Conservation (phyloP, 64 coral and sea anemone genomes). For the Porites australiensis region DNA sequence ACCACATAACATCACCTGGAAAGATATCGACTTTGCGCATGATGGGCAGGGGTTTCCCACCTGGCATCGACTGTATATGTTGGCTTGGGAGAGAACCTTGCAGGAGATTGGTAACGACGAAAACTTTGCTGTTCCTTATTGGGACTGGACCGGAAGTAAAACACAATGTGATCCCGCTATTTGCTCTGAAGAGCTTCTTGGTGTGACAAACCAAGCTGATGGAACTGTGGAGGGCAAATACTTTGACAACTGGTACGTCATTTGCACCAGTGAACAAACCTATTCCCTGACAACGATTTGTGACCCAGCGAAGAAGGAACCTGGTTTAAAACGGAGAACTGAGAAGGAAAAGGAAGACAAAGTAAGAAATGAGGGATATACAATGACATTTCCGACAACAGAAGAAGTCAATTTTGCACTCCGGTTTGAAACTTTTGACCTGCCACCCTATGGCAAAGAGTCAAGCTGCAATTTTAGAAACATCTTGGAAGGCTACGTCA, state of each 20-base stretch:
- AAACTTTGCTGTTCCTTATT: too few relatives aligned
- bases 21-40: constrained; percentile 63
- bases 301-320: not conserved
- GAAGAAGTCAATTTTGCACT: too few relatives aligned
- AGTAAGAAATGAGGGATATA: not conserved
- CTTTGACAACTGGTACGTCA: too few relatives aligned
- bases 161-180: too few relatives aligned
- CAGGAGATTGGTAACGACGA: too few relatives aligned
- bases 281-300: not conserved
- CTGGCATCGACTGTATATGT: too few relatives aligned
- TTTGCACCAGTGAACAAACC: not conserved
- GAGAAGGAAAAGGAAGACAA: not conserved
- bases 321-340: not conserved
- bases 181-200: constrained; percentile 68
- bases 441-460: too few relatives aligned
- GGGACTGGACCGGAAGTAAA: too few relatives aligned
- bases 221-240: not conserved
- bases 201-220: constrained; percentile 11
- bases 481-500: too few relatives aligned
- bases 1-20: not conserved
- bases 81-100: too few relatives aligned
- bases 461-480: too few relatives aligned
- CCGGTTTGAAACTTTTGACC: too few relatives aligned
- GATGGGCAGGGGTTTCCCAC: constrained; percentile 8
- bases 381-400: constrained; percentile 58